Percentiles rank a stretch among this genome's conserved stretches.
These are phyloP conservation scores for Anolis sagrei DNA, from an alignment of 2,113 vertebrate species.

Conservation along the genomic window DNA sequence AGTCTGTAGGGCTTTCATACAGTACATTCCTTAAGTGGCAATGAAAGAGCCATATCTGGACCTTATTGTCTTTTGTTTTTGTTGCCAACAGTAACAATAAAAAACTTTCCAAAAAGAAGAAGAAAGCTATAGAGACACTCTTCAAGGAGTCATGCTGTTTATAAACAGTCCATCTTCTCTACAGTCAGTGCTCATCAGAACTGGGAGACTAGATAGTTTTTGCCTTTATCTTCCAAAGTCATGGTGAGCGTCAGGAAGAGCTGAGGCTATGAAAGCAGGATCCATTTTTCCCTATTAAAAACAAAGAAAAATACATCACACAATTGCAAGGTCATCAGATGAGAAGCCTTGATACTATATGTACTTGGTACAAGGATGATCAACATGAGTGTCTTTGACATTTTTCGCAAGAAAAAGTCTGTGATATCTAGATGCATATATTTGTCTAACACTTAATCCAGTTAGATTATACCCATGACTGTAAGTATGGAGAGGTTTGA, in stretches of 20 bases:
- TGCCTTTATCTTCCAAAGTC: constrained; percentile 59
- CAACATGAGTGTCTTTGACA: neutral
- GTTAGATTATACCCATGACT: neutral
- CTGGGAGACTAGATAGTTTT: constrained; percentile 62
- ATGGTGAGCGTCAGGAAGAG: constrained; percentile 57
- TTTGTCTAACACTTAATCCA: neutral
- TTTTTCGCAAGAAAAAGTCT: neutral
- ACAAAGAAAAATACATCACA: constrained; percentile 46
- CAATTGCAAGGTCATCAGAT: neutral
- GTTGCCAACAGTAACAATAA: constrained; percentile 43
- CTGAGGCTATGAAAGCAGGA: constrained; percentile 63
- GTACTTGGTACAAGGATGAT: neutral
- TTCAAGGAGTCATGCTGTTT: constrained; percentile 47
- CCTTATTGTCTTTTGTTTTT: constrained; percentile 55
- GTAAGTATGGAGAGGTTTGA: neutral
- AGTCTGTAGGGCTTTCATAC: constrained; percentile 78
- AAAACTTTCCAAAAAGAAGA: constrained; percentile 20
- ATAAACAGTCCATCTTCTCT: constrained; percentile 62
- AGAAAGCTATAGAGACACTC: constrained; percentile 44
- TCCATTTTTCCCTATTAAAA: constrained; percentile 65
- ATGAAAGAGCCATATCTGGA: constrained; percentile 62
- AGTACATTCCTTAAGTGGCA: constrained; percentile 83
- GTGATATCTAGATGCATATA: neutral
- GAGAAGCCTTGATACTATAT: neutral
- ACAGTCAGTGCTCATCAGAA: constrained; percentile 61